Evolutionary conservation across 2,888 invertebrate species (phyloP).

Genomic region (Smittia aterrima): DNA sequence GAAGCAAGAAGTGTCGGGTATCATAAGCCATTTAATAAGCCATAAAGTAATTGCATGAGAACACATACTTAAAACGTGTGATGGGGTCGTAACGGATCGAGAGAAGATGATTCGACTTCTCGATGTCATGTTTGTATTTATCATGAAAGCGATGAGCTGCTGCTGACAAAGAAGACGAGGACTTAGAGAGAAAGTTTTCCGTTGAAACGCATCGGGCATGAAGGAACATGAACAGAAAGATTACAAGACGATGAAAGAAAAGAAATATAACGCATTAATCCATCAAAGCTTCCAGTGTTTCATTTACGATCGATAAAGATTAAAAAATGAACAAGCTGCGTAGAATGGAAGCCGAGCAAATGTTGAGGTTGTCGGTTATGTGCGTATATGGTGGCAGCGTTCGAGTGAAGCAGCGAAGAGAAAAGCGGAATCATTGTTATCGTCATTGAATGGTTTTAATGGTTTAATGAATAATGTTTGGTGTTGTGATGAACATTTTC

Average conservation of each 20-base stretch:
- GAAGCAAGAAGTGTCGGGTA: not conserved
- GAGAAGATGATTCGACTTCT: no score
- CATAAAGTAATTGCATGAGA: not conserved
- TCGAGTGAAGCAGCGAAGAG: not conserved
- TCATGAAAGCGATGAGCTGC: no score
- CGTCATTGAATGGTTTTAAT: constrained; percentile 8
- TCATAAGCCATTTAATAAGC: constrained; percentile 1
- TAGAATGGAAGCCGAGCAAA: not conserved
- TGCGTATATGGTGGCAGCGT: not conserved
- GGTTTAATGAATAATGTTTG: not conserved
- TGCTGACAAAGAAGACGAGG: no score
- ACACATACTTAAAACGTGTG: not conserved
- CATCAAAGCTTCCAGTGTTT: constrained; percentile 32
- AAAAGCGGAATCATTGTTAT: constrained; percentile 17
- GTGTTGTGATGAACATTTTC: not conserved
- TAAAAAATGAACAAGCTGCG: constrained; percentile 11
- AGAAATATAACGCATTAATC: constrained; percentile 15
- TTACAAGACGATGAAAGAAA: no score
- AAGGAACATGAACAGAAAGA: not conserved
- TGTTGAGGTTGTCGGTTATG: not conserved
- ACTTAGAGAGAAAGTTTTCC: no score
- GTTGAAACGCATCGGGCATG: not conserved
- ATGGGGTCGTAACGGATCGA: no score
- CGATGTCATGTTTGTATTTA: no score
- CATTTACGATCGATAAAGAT: constrained; percentile 38